Conservation (phyloP, 2,888 invertebrate species). For the Phymatocera aterrima region DNA sequence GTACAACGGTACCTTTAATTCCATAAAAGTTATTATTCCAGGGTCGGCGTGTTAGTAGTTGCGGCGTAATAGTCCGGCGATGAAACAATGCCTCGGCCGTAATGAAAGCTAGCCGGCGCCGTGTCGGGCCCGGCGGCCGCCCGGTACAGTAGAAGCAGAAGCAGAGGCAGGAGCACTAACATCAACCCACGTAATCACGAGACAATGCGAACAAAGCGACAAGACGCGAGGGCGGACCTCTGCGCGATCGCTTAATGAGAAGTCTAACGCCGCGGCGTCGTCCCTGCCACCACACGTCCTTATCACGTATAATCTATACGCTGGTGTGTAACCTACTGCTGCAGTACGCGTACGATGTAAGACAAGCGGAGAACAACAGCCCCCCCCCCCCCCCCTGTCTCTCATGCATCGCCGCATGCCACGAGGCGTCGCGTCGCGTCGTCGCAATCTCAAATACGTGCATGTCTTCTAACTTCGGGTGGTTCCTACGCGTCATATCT, state of each 20-base stretch:
- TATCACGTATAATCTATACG: too few species aligned
- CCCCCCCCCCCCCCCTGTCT: too few species aligned
- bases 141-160: too few species aligned
- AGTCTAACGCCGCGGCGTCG: slow-evolving; percentile 23
- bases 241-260: slow-evolving; percentile 38
- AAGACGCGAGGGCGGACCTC: slow-evolving; percentile 51
- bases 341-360: too few species aligned
- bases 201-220: slow-evolving; percentile 69
- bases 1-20: slow-evolving; percentile 3
- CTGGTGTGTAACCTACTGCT: too few species aligned
- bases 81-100: slow-evolving; percentile 70
- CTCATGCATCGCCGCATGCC: too few species aligned
- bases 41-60: slow-evolving; percentile 60
- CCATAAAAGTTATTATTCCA: slow-evolving; percentile 29
- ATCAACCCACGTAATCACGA: slow-evolving; percentile 63
- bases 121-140: too few species aligned
- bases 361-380: too few species aligned
- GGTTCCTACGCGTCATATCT: not conserved
- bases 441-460: not conserved
- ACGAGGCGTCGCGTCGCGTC: too few species aligned
- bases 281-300: too few species aligned
- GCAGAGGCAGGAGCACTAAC: slow-evolving; percentile 1
- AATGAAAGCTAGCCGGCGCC: slow-evolving; percentile 67
- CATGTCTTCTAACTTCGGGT: not conserved
- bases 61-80: slow-evolving; percentile 65